Evolutionary conservation across 2,113 vertebrate genomes (phyloP), one percentile per base, ranked within the genome.

Genomic region (Neoarius graeffei): DNA sequence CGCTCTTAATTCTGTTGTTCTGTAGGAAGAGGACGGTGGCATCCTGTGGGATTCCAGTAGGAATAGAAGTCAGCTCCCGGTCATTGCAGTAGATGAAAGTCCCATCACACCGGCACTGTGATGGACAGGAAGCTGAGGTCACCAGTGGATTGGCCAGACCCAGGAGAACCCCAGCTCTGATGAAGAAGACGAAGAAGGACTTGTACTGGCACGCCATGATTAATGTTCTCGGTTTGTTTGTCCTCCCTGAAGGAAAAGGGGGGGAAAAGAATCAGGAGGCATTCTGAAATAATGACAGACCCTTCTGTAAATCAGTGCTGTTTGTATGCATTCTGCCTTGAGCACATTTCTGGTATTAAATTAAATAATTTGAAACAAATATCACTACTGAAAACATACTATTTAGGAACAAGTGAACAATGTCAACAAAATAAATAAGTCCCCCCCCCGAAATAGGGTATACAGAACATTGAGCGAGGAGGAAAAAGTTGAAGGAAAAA

Each of bases 31-130:
- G 98, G 91, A 98, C 97, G 86, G 98, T 99, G 95, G 98, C 97
- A 87, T 99, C 97, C 94, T 94, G 95, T 88, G 98, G 98, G 93
- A 99, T 96, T 92, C 98, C 98, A 74, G 93, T 94, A 87, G 98
- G 98, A 92, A 99, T 99, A 92, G 98, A 99, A 87, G 98, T 99
- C 94, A 99, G 95, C 90, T 96, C 97, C 88, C 98, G 97, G 94
- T 99, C 98, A 87, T 99, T 99, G 94, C 98, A 99, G 94, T 99
- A 99, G 95, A 99, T 98, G 95, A 99, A 99, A 90, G 98, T 98
- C 88, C 96, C 93, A 89, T 99, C 98, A 86, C 98, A 99, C 92
- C 98, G 98, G 94, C 98, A 99, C 64, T 94, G 94, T 79, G 96
- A 97, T 91, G 98, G 98, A 92, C 98, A 99, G 27, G 97, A 94